Conservation (phyloP, 1,140 invertebrate species). For the Pogonomyrmex barbatus region DNA sequence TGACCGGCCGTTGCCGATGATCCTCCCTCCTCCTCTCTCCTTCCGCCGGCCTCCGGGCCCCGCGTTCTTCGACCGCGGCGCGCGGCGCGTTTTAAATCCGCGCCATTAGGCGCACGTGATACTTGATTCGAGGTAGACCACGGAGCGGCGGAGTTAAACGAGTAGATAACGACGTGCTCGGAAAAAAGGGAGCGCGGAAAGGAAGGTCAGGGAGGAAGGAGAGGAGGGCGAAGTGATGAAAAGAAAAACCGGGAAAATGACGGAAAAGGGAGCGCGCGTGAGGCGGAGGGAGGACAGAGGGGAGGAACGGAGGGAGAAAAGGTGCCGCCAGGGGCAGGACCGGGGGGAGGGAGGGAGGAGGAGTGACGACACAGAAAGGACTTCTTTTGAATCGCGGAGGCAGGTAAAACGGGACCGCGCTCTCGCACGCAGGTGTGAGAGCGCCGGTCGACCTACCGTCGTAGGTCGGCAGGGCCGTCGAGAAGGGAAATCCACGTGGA, state of each 20-base stretch:
- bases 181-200: constrained; percentile 50
- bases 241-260: constrained; percentile 58
- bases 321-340: constrained; percentile 11
- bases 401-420: constrained; percentile 63
- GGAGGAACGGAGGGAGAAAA: constrained; percentile 10
- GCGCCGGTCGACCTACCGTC: constrained; percentile 60
- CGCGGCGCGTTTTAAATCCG: constrained; percentile 51
- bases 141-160: constrained; percentile 66
- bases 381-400: constrained; percentile 71
- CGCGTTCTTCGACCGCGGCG: constrained; percentile 36
- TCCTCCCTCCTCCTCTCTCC: not conserved
- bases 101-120: constrained; percentile 65
- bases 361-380: constrained; percentile 57
- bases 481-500: constrained; percentile 38
- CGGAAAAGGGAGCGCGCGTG: constrained; percentile 10
- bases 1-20: constrained; percentile 27
- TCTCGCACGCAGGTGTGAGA: constrained; percentile 68
- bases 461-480: constrained; percentile 19
- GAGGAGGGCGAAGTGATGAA: constrained; percentile 22
- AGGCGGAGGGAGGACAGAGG: constrained; percentile 36
- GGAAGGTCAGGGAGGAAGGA: constrained; percentile 22
- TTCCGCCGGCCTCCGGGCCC: not conserved
- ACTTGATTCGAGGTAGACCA: constrained; percentile 67
- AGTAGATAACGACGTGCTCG: constrained; percentile 68
- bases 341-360: constrained; percentile 24